Evolutionary conservation across 2,797 vertebrate species (phyloP), one percentile per base, ranked within the genome.

Genomic region (Poeciliopsis infans): DNA sequence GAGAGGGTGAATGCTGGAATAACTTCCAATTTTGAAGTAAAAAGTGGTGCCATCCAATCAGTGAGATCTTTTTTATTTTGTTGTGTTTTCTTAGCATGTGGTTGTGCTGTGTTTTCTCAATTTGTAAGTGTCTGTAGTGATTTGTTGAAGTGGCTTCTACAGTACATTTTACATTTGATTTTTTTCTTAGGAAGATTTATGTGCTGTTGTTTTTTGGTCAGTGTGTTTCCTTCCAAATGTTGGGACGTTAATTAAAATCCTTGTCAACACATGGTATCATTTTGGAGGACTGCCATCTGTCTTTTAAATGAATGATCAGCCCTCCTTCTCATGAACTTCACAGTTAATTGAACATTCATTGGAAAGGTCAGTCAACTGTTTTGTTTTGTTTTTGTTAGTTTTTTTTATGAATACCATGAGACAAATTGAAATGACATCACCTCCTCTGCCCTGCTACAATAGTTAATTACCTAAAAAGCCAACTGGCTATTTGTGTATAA

Each of bases 321-420:
- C 25, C 51, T 64, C 47, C 18, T 25, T 7, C 39, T 43, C 79
- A 70, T 75, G 20, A 81, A 77, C 53, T 59, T 83, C 36, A 75
- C 80, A 72, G 47, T 72, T 84, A 64, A 73, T 31, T 70, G 78
- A 78, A 79, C 61, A 71, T 69, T 69, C 55, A 74, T 39, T 2
- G 47, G 74, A 79, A 83, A 92, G 89, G 85, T 92, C 85, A 79
- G 76, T 88, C 83, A 88, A 86, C 84, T 87, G 85, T 85, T 4
- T 2, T 85, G 79, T 80, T 72, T 20, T 69, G 0, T 23, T 1
- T 85, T 39, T 39, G 6, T 7, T 39, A 36, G 36, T 53, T 53
- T 25, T 55, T n/a, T 55, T 55, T 3, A n/a, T 73, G 51, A 83
- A 74, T 41, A 82, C 86, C 15, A 0, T 28, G 66, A 82, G 84